Evolutionary conservation across 2,797 vertebrate species (phyloP), one percentile per base, ranked within the genome.

Genomic region (Zonotrichia albicollis): DNA sequence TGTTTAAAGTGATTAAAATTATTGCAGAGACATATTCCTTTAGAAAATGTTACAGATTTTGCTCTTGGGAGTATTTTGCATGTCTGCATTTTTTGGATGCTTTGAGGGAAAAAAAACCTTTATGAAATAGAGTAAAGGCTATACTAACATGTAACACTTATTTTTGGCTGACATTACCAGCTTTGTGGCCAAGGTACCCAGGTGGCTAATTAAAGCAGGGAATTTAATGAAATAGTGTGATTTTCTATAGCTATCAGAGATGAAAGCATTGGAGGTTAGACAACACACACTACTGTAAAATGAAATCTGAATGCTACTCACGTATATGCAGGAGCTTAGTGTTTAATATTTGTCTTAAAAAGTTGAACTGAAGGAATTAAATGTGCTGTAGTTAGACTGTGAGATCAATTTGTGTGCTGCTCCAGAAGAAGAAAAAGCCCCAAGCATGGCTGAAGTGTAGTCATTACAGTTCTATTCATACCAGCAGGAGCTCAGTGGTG

Each of bases 21-120:
- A 67, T 65, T 84, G 54, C 29, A 87, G 79, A 68, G 61, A 70
- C 45, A 64, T 93, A 92, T 65, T 94, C 76, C 61, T 88, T 88
- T 77, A 89, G 73, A 90, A 88, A 92, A 85, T 30, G n/a, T 57
- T 95, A 74, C 36, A 86, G 43, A 82, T 88, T 90, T 91, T 96
- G 22, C 78, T 94, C 71, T 87, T 88, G 90, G 84, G 73, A 89
- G 32, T 91, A 32, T 94, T 95, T 95, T 94, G 57, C 21, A 9
- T 82, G 87, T 96, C 93, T 95, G 86, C 76, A 82, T 92, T 85
- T 90, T 95, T 90, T 83, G 54, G 16, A 90, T 90, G 16, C 84
- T 91, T 94, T 88, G 76, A 22, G 16, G 12, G 5, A 38, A 77
- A 84, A 27, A 42, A 70, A 5, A 0, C 32, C 54, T 87, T 94